Percentiles rank a stretch among this genome's conserved stretches.
Evolutionary conservation across 1,140 invertebrate species (phyloP).

Genomic region (Periplaneta americana): DNA sequence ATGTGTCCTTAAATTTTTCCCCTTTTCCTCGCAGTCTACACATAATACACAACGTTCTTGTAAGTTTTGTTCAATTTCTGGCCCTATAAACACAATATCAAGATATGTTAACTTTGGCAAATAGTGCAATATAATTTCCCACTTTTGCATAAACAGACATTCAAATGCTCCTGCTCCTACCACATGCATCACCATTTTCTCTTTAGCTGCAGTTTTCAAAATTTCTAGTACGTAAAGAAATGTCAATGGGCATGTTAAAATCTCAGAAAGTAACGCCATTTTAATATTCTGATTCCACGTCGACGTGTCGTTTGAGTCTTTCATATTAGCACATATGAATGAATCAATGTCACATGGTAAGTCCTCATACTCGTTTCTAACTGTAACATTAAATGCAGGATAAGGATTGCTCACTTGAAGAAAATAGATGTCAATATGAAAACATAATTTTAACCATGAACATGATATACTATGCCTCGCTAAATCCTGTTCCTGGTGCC

Average conservation of each 20-base stretch:
- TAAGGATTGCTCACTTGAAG: background rate
- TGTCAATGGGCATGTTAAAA: constrained; percentile 10
- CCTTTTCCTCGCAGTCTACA: background rate
- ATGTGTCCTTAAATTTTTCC: background rate
- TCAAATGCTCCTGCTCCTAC: constrained; percentile 11
- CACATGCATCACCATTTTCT: constrained; percentile 9
- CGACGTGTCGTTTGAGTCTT: background rate
- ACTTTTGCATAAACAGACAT: constrained; percentile 1
- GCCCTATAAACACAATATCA: constrained; percentile 5
- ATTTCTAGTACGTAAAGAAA: constrained; percentile 4
- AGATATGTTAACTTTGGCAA: constrained; percentile 4
- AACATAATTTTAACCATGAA: background rate
- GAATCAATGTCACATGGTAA: constrained; percentile 1
- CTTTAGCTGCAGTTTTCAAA: background rate
- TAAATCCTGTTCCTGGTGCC: background rate
- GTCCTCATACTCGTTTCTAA: background rate
- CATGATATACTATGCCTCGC: constrained; percentile 1
- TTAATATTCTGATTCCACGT: background rate
- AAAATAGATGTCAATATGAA: constrained; percentile 10
- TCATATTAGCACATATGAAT: constrained; percentile 12
- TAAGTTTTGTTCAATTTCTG: background rate
- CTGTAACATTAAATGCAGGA: background rate
- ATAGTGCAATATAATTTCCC: constrained; percentile 13
- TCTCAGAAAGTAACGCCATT: constrained; percentile 10
- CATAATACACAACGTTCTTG: background rate